These are phyloP conservation scores for Boloria selene DNA, from an alignment of 2,888 invertebrate genomes.

Conservation along the genomic window DNA sequence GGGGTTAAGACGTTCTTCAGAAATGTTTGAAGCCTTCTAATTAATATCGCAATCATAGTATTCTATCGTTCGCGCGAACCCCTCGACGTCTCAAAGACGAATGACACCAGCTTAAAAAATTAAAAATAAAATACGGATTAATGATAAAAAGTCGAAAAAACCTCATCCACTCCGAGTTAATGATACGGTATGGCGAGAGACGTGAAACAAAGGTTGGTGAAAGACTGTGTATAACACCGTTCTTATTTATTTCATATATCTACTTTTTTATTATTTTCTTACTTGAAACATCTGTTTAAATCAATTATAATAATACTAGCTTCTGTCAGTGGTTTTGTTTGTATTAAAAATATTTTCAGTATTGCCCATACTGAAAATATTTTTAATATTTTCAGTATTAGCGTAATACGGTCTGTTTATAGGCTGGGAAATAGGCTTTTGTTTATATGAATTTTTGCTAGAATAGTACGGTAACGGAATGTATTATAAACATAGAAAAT, in stretches of 20 bases:
- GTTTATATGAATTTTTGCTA: no score
- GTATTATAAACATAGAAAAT: no score
- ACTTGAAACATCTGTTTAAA: no score
- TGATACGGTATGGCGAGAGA: slow-evolving; percentile 80
- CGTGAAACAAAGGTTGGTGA: slow-evolving; percentile 77
- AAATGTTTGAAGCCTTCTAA: slow-evolving; percentile 49
- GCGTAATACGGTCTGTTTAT: no score
- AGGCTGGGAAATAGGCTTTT: no score
- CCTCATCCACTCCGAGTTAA: slow-evolving; percentile 79
- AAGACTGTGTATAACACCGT: slow-evolving; percentile 61
- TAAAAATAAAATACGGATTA: slow-evolving; percentile 72
- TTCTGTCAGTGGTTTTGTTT: no score
- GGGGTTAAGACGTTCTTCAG: slow-evolving; percentile 25
- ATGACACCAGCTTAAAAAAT: slow-evolving; percentile 73
- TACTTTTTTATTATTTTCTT: no score
- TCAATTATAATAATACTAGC: no score
- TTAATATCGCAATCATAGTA: slow-evolving; percentile 62
- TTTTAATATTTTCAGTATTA: no score
- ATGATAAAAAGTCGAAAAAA: slow-evolving; percentile 76
- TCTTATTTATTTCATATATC: slow-evolving; percentile 5
- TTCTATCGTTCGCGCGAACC: slow-evolving; percentile 55
- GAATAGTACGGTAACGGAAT: no score
- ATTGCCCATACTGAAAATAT: no score
- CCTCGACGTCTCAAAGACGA: slow-evolving; percentile 62
- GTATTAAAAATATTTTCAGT: no score